Conservation (phyloP, 2,113 vertebrate genomes). For the Lagenorhynchus albirostris region DNA sequence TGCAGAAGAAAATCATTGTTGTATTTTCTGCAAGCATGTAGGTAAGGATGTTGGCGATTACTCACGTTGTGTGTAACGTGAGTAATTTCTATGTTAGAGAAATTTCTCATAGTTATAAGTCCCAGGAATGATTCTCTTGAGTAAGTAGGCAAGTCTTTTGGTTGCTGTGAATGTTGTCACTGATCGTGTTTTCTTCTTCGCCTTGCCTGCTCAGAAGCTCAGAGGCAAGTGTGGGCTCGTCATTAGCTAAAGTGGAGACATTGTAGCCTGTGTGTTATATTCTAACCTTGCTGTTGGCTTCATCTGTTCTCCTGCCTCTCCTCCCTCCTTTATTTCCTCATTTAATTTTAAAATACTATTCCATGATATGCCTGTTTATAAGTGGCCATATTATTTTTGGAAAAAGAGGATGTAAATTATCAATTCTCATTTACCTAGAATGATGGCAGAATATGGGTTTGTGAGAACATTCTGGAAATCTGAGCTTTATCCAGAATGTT, state of each 20-base stretch:
- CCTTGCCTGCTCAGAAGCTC: slow-evolving; percentile 6
- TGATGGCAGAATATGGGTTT: not conserved
- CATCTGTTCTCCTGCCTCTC: not conserved
- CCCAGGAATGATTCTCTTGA: not conserved
- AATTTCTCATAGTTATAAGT: not conserved
- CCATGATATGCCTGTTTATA: not conserved
- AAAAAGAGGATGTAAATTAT: not conserved
- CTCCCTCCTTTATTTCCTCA: not conserved
- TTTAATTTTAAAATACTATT: not conserved
- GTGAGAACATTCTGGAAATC: slow-evolving; percentile 43
- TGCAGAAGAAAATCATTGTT: not conserved
- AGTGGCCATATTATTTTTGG: not conserved
- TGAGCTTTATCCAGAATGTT: slow-evolving; percentile 30
- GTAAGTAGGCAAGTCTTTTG: not conserved
- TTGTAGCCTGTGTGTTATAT: not conserved
- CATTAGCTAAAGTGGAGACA: not conserved
- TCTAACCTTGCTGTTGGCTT: not conserved
- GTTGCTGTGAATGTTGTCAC: not conserved
- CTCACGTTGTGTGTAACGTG: not conserved
- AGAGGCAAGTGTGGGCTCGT: not conserved
- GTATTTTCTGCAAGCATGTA: not conserved
- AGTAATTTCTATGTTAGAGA: not conserved
- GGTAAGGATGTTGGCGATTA: not conserved
- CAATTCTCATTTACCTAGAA: not conserved
- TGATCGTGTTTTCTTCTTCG: not conserved